Base-by-base conservation (phyloP, 2,888 invertebrate species). In the Tiliacea aurago region DNA sequence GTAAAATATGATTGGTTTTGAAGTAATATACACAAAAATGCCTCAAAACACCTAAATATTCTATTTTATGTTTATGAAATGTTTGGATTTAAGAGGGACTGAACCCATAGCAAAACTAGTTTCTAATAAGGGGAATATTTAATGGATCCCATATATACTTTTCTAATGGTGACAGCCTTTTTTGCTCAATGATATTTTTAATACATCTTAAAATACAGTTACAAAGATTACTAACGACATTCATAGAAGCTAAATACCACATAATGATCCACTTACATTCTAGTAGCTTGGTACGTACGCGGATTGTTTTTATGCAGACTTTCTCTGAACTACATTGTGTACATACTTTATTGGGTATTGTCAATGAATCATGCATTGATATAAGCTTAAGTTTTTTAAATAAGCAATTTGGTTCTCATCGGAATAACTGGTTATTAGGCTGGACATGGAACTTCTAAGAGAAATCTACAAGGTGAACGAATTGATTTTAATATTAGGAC, bases 251-350 rank as follows among this genome's bases (percentile, higher is more conserved):
- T 78, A 70, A 76, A 81, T 70, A 67, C 62, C 78, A 61, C 47
- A 70, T 81, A 72, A 64, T 61, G 79, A 71, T 71, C 76, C 43
- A 83, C 79, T 83, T 83, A 71, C 28, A 66, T 53, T 66, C 63
- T 45, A 62, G 49, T 65, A 74, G 71, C 65, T 55, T 23, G 6
- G 15, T 37, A 45, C 33, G 73, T 77, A 82, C 80, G 84, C 78
- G 51, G 15, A 66, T 65, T 80, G 83, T 87, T 88, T 87, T 86
- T 86, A 80, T 82, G 37, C 68, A 47, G 73, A 85, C 88, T 89
- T 88, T 89, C 89, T 88, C 88, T 83, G 85, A 76, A 82, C 84
- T 68, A 86, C 84, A 84, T 85, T 81, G 82, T 81, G 72, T 73
- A 78, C 43, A 37, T 18, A 55, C 45, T 70, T 69, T 64, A 77